Base-by-base conservation (phyloP, 2,888 invertebrate species). In the Lithosia quadra region DNA sequence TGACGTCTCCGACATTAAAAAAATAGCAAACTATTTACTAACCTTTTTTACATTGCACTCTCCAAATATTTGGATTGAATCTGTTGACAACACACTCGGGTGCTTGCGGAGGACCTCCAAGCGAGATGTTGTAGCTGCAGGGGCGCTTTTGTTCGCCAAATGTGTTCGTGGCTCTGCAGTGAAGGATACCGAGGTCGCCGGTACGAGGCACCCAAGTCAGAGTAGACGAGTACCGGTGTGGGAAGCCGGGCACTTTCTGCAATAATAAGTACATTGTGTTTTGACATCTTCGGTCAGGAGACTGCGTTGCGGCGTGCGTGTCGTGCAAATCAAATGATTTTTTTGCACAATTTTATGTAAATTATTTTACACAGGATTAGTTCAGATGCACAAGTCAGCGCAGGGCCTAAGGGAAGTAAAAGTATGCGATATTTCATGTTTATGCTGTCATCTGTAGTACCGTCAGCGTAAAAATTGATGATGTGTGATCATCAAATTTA, bases 71-170 rank as follows among this genome's bases (percentile, higher is more conserved):
- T 0, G 87, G 85, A 43, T 84, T 84, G 0, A 87, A 78, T 10
- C 84, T 75, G 3, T 84, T 65, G 0, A 90, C 78, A 0, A 80
- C 78, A 62, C 93, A 93, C 0, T 85, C 78, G 0, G 94, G 94
- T 0, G 85, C 43, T 0, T 76, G 76, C 0, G 92, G 93, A 0
- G 89, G 82, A 0, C 92, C 90, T 0, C 92, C 91, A 0, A 75
- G 70, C 0, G 85, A 76, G 0, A 94, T 79, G 0, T 83, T 82
- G 75, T 80, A 92, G 0, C 77, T 72, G 73, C 94, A 94, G 0
- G 93, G 88, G 0, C 78, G 78, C 68, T 88, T 90, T 75, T 93
- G 93, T 36, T 91, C 91, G 0, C 94, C 94, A 58, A 90, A 90
- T 0, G 84, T 39, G 75, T 93, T 94, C 0, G 87, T 87, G 0